Percentiles rank a stretch among this genome's conserved stretches.
Evolutionary conservation across 2,888 invertebrate species (phyloP).

Genomic region (Platerodrilus igneus): DNA sequence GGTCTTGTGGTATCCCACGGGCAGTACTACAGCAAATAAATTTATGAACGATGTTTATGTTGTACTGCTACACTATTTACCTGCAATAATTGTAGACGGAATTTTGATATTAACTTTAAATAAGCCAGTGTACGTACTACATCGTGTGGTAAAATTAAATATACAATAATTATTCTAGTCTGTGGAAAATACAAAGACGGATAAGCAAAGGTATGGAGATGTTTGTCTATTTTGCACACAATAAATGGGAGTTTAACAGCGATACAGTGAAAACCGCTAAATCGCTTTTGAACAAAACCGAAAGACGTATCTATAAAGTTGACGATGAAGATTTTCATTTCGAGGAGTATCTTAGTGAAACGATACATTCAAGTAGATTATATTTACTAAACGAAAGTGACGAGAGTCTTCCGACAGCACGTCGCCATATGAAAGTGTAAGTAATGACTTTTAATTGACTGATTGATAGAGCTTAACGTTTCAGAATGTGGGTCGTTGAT

Average conservation of each 20-base stretch:
- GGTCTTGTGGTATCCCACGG: slow-evolving; percentile 79
- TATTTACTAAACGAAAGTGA: slow-evolving; percentile 80
- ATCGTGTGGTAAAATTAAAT: no score
- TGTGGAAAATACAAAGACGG: slow-evolving; percentile 76
- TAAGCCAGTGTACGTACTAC: slow-evolving; percentile 82
- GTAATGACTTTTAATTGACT: slow-evolving; percentile 37
- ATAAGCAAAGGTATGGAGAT: slow-evolving; percentile 83
- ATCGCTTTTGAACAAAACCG: slow-evolving; percentile 58
- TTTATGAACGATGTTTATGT: slow-evolving; percentile 76
- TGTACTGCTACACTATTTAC: slow-evolving; percentile 84
- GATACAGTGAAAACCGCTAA: slow-evolving; percentile 58
- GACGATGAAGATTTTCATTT: slow-evolving; percentile 72
- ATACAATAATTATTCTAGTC: no score
- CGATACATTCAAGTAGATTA: slow-evolving; percentile 72
- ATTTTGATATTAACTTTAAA: slow-evolving; percentile 75
- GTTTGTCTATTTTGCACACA: slow-evolving; percentile 88
- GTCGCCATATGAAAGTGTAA: slow-evolving; percentile 75
- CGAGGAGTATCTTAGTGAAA: slow-evolving; percentile 75
- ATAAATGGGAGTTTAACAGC: slow-evolving; percentile 86
- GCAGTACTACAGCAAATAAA: slow-evolving; percentile 77
- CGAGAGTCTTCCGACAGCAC: slow-evolving; percentile 74
- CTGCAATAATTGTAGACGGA: slow-evolving; percentile 80
- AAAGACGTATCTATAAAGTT: slow-evolving; percentile 62
- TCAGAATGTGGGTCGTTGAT: slow-evolving; percentile 3
- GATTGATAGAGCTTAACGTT: neutral